Base-by-base conservation (phyloP, 92 coral and sea anemone genomes). In the Anthopleura xanthogrammica region DNA sequence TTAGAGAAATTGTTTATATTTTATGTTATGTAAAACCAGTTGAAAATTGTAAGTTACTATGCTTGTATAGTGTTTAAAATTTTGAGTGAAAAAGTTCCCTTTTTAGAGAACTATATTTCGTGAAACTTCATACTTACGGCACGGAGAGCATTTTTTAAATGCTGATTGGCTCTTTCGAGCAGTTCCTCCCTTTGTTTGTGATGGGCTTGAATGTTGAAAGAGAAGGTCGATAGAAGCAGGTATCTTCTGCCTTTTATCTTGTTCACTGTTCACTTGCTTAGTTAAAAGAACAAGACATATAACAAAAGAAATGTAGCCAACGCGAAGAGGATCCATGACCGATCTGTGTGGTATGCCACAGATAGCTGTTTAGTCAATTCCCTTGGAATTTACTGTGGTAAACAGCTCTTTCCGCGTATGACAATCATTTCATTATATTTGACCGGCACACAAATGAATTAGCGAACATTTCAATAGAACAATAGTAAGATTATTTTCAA, bases 121-220 rank as follows among this genome's bases (percentile, higher is more conserved):
- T 11, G 11, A 2, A 19, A 43, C 41, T 50, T 77, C 17, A 55
- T 81, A 81, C 84, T 81, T 81, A 81, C 84, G 84, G 20, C 84
- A 81, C 7, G 77, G 84, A 57, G 77, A 78, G 57, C 84, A 81
- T 71, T 57, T 50, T 68, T 4, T 24, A 36, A 36, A 12, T 23
- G 43, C 74, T 68, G 74, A 29, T 11, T 68, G 74, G 74, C 74
- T 13, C 41, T 8, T 68, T 11, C 2, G 16, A 36, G 74, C 12
- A 11, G 16, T 70, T 66, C n/a, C 62, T 42, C 23, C 41, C 29
- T 41, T 42, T 29, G 36, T 29, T 23, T 71, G 24, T 57, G 83
- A 52, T 41, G 39, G 52, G 22, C 48, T 75, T 16, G 56, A n/a
- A 41, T 24, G 14, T 43, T 41, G 74, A 68, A 29, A 68, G 14